Evolutionary conservation across 2,888 invertebrate genomes (phyloP).

Genomic region (Ormyrus rosae): DNA sequence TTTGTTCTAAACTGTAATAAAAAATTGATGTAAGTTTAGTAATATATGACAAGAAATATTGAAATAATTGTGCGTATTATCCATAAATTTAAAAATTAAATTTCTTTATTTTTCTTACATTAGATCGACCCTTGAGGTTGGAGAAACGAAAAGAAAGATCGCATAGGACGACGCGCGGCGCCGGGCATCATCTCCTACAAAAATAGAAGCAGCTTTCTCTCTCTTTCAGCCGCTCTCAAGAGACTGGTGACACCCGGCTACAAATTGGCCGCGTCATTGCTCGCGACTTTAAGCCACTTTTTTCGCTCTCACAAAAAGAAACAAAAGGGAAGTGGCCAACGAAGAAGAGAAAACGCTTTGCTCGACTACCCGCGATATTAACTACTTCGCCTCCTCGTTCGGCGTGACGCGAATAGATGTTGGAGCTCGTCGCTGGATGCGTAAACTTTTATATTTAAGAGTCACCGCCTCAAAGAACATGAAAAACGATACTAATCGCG

Average conservation of each 20-base stretch:
- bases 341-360: slow-evolving; percentile 18
- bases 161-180: slow-evolving; percentile 36
- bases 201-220: slow-evolving; percentile 71
- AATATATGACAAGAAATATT: too few relatives aligned
- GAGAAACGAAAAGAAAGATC: slow-evolving; percentile 55
- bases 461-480: slow-evolving; percentile 43
- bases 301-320: slow-evolving; percentile 27
- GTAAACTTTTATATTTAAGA: slow-evolving; percentile 57
- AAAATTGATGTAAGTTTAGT: too few relatives aligned
- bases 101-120: neutral
- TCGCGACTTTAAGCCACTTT: slow-evolving; percentile 36
- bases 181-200: slow-evolving; percentile 62
- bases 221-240: slow-evolving; percentile 11
- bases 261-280: slow-evolving; percentile 75
- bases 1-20: too few relatives aligned
- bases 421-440: slow-evolving; percentile 30
- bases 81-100: too few relatives aligned
- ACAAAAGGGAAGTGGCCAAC: neutral
- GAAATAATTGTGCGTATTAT: too few relatives aligned
- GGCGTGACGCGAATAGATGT: slow-evolving; percentile 54
- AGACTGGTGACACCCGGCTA: slow-evolving; percentile 71
- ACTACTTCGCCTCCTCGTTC: neutral
- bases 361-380: slow-evolving; percentile 18
- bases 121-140: neutral
- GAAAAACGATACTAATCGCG: slow-evolving; percentile 49